Percentiles rank a stretch among this genome's conserved stretches.
These are phyloP conservation scores for Spermophilus dauricus DNA, from an alignment of 2,113 vertebrate species.

Conservation along the genomic window DNA sequence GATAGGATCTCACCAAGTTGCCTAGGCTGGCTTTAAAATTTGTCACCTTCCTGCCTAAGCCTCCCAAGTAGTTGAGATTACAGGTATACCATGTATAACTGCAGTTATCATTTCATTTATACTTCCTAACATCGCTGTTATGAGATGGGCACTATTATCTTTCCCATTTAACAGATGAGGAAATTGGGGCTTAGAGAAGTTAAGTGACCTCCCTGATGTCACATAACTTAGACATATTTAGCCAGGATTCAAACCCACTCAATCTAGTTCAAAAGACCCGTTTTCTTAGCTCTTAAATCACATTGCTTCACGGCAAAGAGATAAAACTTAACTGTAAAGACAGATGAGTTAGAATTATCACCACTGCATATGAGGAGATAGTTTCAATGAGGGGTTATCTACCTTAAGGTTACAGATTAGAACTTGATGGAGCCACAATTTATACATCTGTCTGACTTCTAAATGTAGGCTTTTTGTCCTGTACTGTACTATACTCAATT, in stretches of 20 bases:
- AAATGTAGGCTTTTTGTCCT: slow-evolving; percentile 22
- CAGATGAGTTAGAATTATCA: neutral
- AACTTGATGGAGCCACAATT: slow-evolving; percentile 8
- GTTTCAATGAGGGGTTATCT: neutral
- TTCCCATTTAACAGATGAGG: slow-evolving; percentile 37
- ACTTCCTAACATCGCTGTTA: neutral
- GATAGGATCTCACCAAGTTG: neutral
- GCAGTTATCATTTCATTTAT: slow-evolving; percentile 43
- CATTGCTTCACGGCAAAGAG: neutral
- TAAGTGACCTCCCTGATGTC: slow-evolving; percentile 31
- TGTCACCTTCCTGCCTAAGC: neutral
- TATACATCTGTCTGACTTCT: neutral
- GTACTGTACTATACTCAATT: neutral
- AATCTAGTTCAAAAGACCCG: neutral
- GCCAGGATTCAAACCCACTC: slow-evolving; percentile 38
- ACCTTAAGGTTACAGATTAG: neutral
- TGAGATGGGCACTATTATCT: neutral
- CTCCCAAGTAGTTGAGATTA: neutral
- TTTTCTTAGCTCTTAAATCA: slow-evolving; percentile 42
- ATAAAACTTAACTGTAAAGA: slow-evolving; percentile 38
- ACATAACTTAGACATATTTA: slow-evolving; percentile 8
- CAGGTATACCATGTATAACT: neutral
- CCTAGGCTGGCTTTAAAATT: neutral
- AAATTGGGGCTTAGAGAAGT: slow-evolving; percentile 36
- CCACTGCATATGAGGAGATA: neutral